These are phyloP conservation scores for Dendrolimus punctatus DNA, from an alignment of 1,140 invertebrate genomes.

Conservation along the genomic window DNA sequence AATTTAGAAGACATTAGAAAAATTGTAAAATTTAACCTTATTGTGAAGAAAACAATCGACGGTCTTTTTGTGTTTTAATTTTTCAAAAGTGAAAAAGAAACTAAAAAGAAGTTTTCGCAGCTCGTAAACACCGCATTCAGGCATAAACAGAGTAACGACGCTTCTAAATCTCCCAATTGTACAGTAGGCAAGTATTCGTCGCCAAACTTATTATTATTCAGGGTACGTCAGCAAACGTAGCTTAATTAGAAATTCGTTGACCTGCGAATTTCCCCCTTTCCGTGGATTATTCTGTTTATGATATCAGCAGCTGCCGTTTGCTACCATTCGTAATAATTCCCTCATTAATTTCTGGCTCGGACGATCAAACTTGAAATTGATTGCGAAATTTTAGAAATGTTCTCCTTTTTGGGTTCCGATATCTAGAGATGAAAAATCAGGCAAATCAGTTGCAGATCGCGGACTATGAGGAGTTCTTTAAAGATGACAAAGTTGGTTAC, in stretches of 20 bases:
- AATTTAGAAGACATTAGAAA: too few relatives aligned
- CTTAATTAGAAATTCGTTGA: conserved; percentile 30
- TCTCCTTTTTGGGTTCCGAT: neutral
- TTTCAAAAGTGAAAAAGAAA: too few relatives aligned
- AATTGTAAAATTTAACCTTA: too few relatives aligned
- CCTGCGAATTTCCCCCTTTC: conserved; percentile 19
- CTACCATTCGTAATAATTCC: conserved; percentile 15
- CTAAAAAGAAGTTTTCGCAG: too few relatives aligned
- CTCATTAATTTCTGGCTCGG: conserved; percentile 15
- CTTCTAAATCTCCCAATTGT: too few relatives aligned
- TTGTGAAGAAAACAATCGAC: too few relatives aligned
- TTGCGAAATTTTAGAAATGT: conserved; percentile 1
- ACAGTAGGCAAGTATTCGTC: neutral
- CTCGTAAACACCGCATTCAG: too few relatives aligned
- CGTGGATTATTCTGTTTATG: conserved; percentile 16
- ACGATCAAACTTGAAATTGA: conserved; percentile 13
- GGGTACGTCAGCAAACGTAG: conserved; percentile 16
- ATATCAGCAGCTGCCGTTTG: conserved; percentile 18
- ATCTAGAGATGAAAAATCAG: too few relatives aligned
- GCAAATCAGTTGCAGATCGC: too few relatives aligned
- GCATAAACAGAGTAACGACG: neutral
- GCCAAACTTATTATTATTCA: conserved; percentile 17
- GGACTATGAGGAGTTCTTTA: too few relatives aligned
- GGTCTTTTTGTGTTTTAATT: too few relatives aligned
- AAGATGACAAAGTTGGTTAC: too few relatives aligned